Percentiles rank a stretch among this genome's conserved stretches.
Conservation (phyloP, 2,888 invertebrate genomes). For the Pheosia gnoma region DNA sequence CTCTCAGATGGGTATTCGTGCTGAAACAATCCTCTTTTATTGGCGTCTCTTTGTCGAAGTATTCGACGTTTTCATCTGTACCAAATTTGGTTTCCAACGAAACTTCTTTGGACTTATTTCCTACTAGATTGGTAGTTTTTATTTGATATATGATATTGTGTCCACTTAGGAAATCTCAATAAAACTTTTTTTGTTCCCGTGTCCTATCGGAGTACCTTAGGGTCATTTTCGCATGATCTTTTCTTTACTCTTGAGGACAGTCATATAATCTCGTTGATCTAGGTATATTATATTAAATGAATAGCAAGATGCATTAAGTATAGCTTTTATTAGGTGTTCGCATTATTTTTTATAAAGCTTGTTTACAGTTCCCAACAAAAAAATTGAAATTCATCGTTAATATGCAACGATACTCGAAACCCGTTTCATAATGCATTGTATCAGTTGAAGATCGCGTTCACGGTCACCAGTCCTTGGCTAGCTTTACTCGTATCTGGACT, state of each 20-base stretch:
- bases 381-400: conserved; percentile 74
- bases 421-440: conserved; percentile 69
- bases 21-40: conserved; percentile 78
- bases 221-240: too few relatives aligned
- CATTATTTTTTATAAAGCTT: conserved; percentile 2
- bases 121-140: neutral
- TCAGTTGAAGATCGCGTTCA: conserved; percentile 43
- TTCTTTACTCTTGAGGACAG: too few relatives aligned
- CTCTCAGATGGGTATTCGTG: conserved; percentile 79
- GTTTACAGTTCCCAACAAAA: conserved; percentile 27
- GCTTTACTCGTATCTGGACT: conserved; percentile 43
- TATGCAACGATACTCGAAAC: conserved; percentile 78
- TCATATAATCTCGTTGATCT: too few relatives aligned
- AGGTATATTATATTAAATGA: too few relatives aligned
- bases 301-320: too few relatives aligned
- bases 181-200: too few relatives aligned
- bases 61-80: conserved; percentile 61
- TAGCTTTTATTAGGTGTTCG: too few relatives aligned
- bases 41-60: conserved; percentile 72
- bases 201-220: too few relatives aligned
- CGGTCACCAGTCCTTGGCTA: conserved; percentile 50
- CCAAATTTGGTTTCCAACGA: conserved; percentile 41
- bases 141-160: neutral
- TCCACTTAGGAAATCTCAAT: too few relatives aligned
- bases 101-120: conserved; percentile 19